Base-by-base conservation (phyloP, 2,797 vertebrate species). In the Cottoperca gobio region DNA sequence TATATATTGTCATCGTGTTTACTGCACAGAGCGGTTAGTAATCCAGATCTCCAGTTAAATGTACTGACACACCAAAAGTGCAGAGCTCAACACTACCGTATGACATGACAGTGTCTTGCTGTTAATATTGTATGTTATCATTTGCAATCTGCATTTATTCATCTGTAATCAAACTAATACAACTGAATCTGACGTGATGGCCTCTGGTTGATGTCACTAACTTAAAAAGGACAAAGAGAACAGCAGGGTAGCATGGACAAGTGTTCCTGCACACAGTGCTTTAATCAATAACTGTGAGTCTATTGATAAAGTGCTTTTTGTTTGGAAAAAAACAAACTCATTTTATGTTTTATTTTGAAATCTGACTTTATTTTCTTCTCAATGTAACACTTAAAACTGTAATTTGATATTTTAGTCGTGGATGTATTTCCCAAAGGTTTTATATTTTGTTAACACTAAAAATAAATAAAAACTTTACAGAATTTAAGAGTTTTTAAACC, bases 211-310 rank as follows among this genome's bases (percentile, higher is more conserved):
- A 63, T 55, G 42, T 48, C 64, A 71, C 63, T 75, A 45, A 70
- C 8, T 45, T 64, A 43, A 73, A 76, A 21, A 42, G 73, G 60
- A 84, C 77, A 80, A 73, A 72, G 37, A 53, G 39, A 81, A 63
- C 67, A 80, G 72, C 69, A 76, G 57, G 77, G 66, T 64, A 63
- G 40, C 55, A 68, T 74, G 69, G 77, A 72, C 82, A 79, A 79
- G 74, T 42, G 63, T 72, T 88, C 58, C 63, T 40, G 68, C 17
- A 65, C 68, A 79, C 54, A 82, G 78, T 79, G 67, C 65, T 85
- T 82, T 70, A 79, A 91, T 88, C 82, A 88, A 82, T 91, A 82
- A 59, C 45, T 28, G 6, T 46, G 23, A 67, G 24, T 33, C 43
- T 37, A 68, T 58, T 82, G n/a, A 58, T 40, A n/a, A 7, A 35